phyloP scores from a whole-genome alignment of 2,797 vertebrate genomes.

The Cyprinella venusta region DNA sequence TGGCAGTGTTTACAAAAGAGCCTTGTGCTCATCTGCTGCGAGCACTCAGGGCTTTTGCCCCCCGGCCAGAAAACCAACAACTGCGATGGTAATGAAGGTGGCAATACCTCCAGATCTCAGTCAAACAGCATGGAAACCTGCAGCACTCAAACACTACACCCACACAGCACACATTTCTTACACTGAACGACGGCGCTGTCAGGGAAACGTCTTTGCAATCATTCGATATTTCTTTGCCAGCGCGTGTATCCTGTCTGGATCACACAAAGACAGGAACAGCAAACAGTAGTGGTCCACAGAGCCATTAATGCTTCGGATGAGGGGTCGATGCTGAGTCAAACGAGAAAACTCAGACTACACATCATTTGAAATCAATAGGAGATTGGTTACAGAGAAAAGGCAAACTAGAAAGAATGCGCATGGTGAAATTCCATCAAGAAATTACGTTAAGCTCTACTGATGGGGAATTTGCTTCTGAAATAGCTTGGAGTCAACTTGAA shows the following conservation, averaged over 20 bases:
- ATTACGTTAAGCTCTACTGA: conserved; percentile 1
- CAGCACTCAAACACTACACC: conserved; percentile 38
- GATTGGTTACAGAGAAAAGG: conserved; percentile 44
- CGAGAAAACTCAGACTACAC: conserved; percentile 56
- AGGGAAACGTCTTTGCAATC: conserved; percentile 38
- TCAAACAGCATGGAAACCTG: conserved; percentile 43
- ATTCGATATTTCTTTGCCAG: conserved; percentile 48
- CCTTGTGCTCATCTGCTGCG: conserved; percentile 52
- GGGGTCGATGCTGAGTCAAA: conserved; percentile 61
- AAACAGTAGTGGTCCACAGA: conserved; percentile 47
- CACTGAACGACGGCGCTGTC: conserved; percentile 27
- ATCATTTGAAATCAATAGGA: conserved; percentile 60
- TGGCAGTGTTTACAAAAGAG: conserved; percentile 61
- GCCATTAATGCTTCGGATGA: conserved; percentile 59
- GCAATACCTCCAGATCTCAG: conserved; percentile 46
- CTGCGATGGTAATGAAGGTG: conserved; percentile 53
- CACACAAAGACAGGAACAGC: conserved; percentile 44
- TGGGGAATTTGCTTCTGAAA: background rate
- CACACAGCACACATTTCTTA: conserved; percentile 33
- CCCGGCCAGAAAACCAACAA: conserved; percentile 55
- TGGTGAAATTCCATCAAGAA: conserved; percentile 31
- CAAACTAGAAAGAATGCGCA: background rate
- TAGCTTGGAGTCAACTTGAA: background rate
- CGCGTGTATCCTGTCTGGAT: conserved; percentile 42
- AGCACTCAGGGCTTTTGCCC: conserved; percentile 52